phyloP scores from a whole-genome alignment of 2,888 invertebrate genomes.

The Cephus rjabovi region DNA sequence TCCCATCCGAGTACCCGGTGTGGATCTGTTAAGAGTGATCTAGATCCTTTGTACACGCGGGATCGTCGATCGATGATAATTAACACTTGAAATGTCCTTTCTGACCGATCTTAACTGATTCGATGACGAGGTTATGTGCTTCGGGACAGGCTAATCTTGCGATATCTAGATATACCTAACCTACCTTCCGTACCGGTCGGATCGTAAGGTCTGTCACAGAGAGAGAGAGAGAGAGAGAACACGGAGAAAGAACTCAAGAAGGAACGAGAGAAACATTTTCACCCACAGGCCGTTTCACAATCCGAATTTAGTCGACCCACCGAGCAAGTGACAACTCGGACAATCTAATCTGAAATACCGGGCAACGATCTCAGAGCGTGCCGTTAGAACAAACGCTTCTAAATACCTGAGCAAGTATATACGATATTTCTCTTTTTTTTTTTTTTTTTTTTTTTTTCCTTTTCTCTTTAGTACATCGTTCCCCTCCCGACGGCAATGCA shows the following conservation, averaged over 20 bases:
- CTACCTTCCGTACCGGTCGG: not conserved
- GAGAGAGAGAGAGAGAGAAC: not conserved
- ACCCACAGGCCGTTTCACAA: slow-evolving; percentile 5
- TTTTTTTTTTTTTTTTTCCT: not conserved
- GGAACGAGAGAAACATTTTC: not conserved
- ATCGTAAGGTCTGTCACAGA: not conserved
- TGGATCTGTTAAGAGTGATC: too few relatives aligned
- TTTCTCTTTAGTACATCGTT: not conserved
- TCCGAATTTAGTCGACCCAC: not conserved
- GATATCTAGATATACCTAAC: too few relatives aligned
- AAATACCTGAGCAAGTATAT: not conserved
- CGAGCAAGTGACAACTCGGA: slow-evolving; percentile 6
- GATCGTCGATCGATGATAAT: slow-evolving; percentile 49
- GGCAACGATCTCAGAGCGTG: not conserved
- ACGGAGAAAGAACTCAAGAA: not conserved
- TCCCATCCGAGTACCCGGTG: too few relatives aligned
- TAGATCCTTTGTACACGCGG: slow-evolving; percentile 19
- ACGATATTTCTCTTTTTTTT: not conserved
- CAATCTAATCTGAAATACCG: slow-evolving; percentile 1
- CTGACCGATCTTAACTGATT: slow-evolving; percentile 24
- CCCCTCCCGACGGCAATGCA: not conserved
- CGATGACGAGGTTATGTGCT: not conserved
- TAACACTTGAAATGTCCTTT: slow-evolving; percentile 54
- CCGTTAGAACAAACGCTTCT: slow-evolving; percentile 6
- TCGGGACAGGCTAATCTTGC: not conserved